phyloP scores from a whole-genome alignment of 1,140 invertebrate genomes.

The Drosophila lacertosa region DNA sequence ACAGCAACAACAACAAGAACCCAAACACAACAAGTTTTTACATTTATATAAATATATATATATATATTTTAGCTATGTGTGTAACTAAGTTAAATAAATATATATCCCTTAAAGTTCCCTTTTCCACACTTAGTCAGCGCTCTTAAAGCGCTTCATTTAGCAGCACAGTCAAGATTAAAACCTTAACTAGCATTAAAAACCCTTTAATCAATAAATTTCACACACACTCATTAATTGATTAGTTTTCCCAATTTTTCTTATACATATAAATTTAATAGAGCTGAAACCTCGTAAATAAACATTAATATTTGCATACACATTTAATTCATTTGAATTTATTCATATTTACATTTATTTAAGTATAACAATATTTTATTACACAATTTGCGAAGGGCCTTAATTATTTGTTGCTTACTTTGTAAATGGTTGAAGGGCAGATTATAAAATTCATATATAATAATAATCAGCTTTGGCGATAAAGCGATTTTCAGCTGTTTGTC shows the following conservation, averaged over 20 bases:
- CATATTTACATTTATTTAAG: background rate
- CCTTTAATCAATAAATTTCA: background rate
- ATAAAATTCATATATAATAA: too few species aligned
- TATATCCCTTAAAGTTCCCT: background rate
- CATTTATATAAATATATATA: conserved; percentile 2
- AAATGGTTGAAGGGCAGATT: too few species aligned
- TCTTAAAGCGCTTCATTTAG: conserved; percentile 14
- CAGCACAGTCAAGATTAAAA: background rate
- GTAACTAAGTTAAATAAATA: too few species aligned
- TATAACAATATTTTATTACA: background rate
- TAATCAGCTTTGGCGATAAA: too few species aligned
- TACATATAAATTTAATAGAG: conserved; percentile 32
- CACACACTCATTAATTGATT: conserved; percentile 32
- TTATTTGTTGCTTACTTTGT: too few species aligned
- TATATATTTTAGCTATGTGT: conserved; percentile 20
- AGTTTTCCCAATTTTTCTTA: background rate
- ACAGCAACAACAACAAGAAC: conserved; percentile 33
- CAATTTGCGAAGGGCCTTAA: background rate
- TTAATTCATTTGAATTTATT: conserved; percentile 1
- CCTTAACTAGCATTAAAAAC: background rate
- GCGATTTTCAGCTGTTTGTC: too few species aligned
- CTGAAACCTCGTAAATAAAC: background rate
- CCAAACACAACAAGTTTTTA: conserved; percentile 5
- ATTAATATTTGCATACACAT: background rate
- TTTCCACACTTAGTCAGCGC: conserved; percentile 12